Percentiles rank a stretch among this genome's conserved stretches.
Conservation (phyloP, 2,888 invertebrate species). For the Bombylius major region DNA sequence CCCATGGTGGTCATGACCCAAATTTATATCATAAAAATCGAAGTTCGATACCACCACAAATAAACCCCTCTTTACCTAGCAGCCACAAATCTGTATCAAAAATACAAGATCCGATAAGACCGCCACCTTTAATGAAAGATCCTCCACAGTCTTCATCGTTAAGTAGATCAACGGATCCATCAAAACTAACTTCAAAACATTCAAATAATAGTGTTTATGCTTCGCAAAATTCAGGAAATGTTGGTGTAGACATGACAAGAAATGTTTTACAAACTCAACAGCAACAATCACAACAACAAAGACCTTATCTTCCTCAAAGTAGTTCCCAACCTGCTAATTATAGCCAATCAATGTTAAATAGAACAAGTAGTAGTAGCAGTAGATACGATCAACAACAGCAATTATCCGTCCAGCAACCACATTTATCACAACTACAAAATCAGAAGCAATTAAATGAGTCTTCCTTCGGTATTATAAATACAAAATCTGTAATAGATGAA, state of each 20-base stretch:
- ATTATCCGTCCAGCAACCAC: conserved; percentile 12
- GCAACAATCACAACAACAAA: conserved; percentile 5
- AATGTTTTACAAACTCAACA: conserved; percentile 12
- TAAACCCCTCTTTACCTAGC: conserved; percentile 11
- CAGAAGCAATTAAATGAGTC: conserved; percentile 17
- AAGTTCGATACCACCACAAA: conserved; percentile 8
- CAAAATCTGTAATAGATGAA: conserved; percentile 1
- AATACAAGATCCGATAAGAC: conserved; percentile 12
- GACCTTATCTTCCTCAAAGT: conserved; percentile 9
- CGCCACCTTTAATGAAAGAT: conserved; percentile 13
- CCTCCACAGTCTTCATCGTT: background rate
- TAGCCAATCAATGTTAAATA: conserved; percentile 10
- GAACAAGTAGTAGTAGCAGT: background rate
- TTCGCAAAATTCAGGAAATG: conserved; percentile 8
- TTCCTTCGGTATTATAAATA: conserved; percentile 13
- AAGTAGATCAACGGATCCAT: conserved; percentile 11
- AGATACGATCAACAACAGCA: background rate
- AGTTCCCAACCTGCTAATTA: conserved; percentile 15
- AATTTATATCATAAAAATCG: conserved; percentile 24
- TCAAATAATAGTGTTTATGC: conserved; percentile 12
- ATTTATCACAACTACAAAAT: conserved; percentile 4
- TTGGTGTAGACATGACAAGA: conserved; percentile 17
- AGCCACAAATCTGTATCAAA: conserved; percentile 16
- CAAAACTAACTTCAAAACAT: conserved; percentile 13
- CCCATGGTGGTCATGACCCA: conserved; percentile 11